These are phyloP conservation scores for Cairina moschata DNA, from an alignment of 2,113 vertebrate genomes.

Conservation along the genomic window DNA sequence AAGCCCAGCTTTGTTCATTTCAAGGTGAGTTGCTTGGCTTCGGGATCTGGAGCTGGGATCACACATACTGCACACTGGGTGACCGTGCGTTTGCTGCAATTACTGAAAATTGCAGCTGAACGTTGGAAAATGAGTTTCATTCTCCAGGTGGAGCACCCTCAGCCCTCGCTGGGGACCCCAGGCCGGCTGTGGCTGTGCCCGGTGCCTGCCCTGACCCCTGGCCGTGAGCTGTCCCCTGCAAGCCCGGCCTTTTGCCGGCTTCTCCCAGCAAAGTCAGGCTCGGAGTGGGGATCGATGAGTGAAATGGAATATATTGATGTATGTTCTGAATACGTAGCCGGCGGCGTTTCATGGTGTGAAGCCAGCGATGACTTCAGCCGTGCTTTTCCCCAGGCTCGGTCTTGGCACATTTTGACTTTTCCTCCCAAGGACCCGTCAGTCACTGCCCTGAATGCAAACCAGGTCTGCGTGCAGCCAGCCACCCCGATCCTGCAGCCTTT, in stretches of 20 bases:
- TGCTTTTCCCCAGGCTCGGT: not conserved
- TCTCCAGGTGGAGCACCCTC: not conserved
- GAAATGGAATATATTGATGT: not conserved
- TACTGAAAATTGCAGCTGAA: not conserved
- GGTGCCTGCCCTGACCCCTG: not conserved
- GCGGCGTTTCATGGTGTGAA: not conserved
- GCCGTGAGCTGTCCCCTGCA: not conserved
- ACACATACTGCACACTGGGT: rapidly evolving
- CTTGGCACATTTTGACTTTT: constrained; percentile 19
- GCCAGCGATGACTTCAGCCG: not conserved
- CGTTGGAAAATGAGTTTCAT: too few relatives aligned
- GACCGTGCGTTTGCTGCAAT: not conserved
- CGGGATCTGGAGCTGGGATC: not conserved
- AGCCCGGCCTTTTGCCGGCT: not conserved
- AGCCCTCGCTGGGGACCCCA: not conserved
- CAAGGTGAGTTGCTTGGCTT: rapidly evolving
- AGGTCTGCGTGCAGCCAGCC: not conserved
- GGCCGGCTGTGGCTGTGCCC: not conserved
- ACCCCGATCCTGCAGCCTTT: not conserved
- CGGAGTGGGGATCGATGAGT: not conserved
- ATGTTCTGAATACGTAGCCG: not conserved
- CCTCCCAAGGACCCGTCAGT: constrained; percentile 26
- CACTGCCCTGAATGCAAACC: constrained; percentile 5
- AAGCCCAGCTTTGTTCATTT: not conserved
- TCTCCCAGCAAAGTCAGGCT: not conserved